Evolutionary conservation across 2,888 invertebrate species (phyloP), one percentile per base, ranked within the genome.

Genomic region (Diarsia brunnea): DNA sequence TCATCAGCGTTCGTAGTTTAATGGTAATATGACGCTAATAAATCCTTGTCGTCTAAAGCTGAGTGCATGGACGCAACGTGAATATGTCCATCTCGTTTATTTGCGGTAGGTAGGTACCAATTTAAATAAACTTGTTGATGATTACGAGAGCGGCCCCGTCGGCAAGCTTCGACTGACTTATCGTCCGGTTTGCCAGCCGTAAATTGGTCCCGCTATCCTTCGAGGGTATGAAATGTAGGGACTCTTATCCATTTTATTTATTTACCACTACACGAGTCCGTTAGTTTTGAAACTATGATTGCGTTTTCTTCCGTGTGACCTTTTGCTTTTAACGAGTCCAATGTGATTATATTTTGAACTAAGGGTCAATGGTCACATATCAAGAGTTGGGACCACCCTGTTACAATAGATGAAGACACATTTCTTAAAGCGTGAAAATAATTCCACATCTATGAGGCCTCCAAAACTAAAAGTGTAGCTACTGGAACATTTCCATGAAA

Each of bases 41-140:
- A 89, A 90, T 90, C 86, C 81, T 82, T 89, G 86, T 84, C 77
- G 73, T 77, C 75, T 75, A 86, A 84, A 81, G 80, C 75, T 64
- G 75, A 79, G 78, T 82, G 76, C 82, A 79, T 79, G 85, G 81
- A 73, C 86, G 71, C 86, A 74, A 81, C 83, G 87, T 84, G 86
- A 87, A 84, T 86, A 81, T 86, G 89, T 89, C 87, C 85, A 82
- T 84, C 78, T 89, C 84, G 88, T 92, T 92, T 92, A 90, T 92
- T 91, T 92, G 91, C 91, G 88, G 89, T 89, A 89, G 88, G 89
- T 89, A 89, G 88, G 89, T 89, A 89, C 86, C 92, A 92, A 93
- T 93, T 92, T 93, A 91, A 92, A 91, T 92, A 92, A 90, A 91
- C 90, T 90, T 90, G 90, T 89, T 90, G 91, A 90, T 90, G 91